phyloP scores from a whole-genome alignment of 2,113 vertebrate genomes.

The Fregetta grallaria region DNA sequence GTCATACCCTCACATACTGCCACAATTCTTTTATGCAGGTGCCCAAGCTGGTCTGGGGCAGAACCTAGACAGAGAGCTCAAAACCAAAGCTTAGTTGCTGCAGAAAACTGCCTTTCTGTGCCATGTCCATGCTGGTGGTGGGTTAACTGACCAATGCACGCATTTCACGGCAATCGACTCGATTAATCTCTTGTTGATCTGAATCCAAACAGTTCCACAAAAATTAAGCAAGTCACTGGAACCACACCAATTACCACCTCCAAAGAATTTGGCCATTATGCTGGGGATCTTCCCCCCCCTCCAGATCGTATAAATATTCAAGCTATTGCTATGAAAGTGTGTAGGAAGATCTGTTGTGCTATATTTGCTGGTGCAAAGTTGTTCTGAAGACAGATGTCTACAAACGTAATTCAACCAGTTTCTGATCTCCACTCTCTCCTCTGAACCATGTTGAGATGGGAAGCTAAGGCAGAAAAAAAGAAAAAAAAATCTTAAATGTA shows the following conservation, averaged over 20 bases:
- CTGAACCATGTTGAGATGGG: not conserved
- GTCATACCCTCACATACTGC: not conserved
- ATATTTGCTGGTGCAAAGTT: not conserved
- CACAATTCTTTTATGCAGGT: not conserved
- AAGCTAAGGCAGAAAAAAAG: not conserved
- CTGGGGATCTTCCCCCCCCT: not conserved
- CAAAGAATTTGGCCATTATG: not conserved
- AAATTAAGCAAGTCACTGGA: not conserved
- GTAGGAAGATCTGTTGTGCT: not conserved
- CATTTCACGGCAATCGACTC: not conserved
- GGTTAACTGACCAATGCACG: not conserved
- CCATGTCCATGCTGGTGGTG: not conserved
- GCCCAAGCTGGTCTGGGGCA: not conserved
- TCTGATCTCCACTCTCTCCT: not conserved
- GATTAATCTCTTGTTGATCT: not conserved
- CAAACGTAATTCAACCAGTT: not conserved
- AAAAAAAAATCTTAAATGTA: not conserved
- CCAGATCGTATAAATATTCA: not conserved
- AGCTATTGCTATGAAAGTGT: not conserved
- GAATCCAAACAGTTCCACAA: not conserved
- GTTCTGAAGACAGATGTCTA: not conserved
- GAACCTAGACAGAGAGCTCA: not conserved
- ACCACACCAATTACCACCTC: not conserved
- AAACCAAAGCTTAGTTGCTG: not conserved
- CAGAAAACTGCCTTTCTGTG: not conserved